Evolutionary conservation across 1,140 invertebrate species (phyloP).

Genomic region (Drosophila malerkotliana): DNA sequence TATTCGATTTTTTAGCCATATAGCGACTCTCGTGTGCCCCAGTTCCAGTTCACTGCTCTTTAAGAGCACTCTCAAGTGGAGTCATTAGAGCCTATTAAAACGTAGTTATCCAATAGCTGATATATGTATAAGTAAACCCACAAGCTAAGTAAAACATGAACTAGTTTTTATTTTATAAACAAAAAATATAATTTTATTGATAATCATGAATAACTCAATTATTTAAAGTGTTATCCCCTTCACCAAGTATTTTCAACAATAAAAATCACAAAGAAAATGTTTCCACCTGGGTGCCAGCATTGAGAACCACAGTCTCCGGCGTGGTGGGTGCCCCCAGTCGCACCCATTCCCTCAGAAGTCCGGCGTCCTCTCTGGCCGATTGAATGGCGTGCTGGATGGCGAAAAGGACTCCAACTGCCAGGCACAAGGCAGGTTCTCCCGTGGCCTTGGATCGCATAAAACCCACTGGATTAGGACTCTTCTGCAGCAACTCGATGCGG

Average conservation of each 20-base stretch:
- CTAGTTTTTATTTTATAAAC: neutral
- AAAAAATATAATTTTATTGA: neutral
- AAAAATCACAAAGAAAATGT: constrained; percentile 41
- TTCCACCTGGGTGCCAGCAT: constrained; percentile 55
- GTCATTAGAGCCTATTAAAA: neutral
- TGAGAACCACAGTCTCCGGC: constrained; percentile 80
- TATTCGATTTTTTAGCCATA: neutral
- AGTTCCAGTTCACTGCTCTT: neutral
- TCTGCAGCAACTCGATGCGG: constrained; percentile 89
- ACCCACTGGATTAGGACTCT: constrained; percentile 88
- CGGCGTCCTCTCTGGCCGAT: constrained; percentile 87
- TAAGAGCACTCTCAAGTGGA: neutral
- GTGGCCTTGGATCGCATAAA: constrained; percentile 92
- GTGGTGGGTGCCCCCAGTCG: constrained; percentile 84
- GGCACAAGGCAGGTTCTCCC: constrained; percentile 91
- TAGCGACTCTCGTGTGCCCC: neutral
- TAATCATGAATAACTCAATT: neutral
- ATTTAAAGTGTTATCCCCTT: neutral
- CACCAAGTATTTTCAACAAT: neutral
- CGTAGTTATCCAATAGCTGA: neutral
- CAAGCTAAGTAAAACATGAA: too few species aligned
- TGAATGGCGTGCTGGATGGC: constrained; percentile 90
- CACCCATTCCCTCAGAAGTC: constrained; percentile 84
- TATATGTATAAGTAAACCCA: neutral
- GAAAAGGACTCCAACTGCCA: constrained; percentile 87